Base-by-base conservation (phyloP, 2,797 vertebrate species). In the Fundulus diaphanus region DNA sequence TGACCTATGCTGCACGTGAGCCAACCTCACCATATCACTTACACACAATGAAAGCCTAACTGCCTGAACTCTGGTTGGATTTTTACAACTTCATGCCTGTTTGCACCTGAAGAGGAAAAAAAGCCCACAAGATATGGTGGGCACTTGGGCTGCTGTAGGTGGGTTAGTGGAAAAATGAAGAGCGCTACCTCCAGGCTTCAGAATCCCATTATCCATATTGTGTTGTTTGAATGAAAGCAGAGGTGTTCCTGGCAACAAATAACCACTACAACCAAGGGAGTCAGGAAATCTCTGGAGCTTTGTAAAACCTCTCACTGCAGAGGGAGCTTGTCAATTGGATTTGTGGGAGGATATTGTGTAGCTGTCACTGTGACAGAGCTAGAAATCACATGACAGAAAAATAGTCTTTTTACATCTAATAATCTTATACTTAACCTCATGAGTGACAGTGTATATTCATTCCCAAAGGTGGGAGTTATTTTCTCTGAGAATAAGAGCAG, bases 131-230 rank as follows among this genome's bases (percentile, higher is more conserved):
- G 86, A 70, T 80, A 67, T 76, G 49, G 82, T 91, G 87, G 91
- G 89, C 85, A 76, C 79, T 44, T 3, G 18, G 65, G 79, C 74
- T 81, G 75, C 77, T 57, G 75, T 76, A 77, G 85, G 87, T 85
- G 89, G 86, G 56, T 76, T 75, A 51, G 70, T 54, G 66, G 68
- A 76, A 73, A 83, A 70, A 85, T 61, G 52, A 66, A 77, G 76
- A 85, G 70, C 31, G 54, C 57, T 11, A 87, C 87, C 86, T 18
- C 73, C 82, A 88, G 86, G 82, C 84, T 76, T 56, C 71, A 68
- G 78, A 92, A 92, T 93, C 89, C 90, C 80, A 87, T 92, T 91
- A 88, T 82, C 79, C 73, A 63, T 78, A 79, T 86, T 88, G 80
- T 90, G 87, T 80, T 85, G 73, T 73, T 69, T 83, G 83, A 88